Evolutionary conservation across 2,113 vertebrate species (phyloP).

Genomic region (Tretioscincus oriximinensis): DNA sequence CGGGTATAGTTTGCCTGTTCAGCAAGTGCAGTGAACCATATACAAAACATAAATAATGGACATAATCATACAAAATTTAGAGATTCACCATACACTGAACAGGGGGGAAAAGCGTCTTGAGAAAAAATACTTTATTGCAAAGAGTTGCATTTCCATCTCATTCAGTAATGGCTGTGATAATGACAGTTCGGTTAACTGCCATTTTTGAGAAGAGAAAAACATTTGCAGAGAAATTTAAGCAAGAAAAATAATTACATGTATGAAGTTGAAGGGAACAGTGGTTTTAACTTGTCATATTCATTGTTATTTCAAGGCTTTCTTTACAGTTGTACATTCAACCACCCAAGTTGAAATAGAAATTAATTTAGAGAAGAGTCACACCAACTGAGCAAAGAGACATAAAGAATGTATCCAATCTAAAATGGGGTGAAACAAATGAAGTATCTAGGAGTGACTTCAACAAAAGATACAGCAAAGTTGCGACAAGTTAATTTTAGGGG

Average conservation of each 20-base stretch:
- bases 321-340: background rate
- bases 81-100: background rate
- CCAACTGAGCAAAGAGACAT: too few relatives aligned
- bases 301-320: fast-evolving
- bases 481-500: too few relatives aligned
- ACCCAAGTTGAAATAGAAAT: background rate
- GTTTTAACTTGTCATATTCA: background rate
- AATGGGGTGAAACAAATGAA: too few relatives aligned
- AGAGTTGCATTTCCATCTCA: constrained; percentile 20
- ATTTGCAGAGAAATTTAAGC: constrained; percentile 34
- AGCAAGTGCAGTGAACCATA: background rate
- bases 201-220: background rate
- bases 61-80: background rate
- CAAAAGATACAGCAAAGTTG: too few relatives aligned
- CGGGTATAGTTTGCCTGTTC: background rate
- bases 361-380: too few relatives aligned
- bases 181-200: background rate
- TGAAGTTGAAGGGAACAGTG: background rate
- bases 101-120: background rate
- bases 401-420: too few relatives aligned
- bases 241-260: constrained; percentile 45
- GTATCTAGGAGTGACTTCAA: too few relatives aligned
- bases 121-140: constrained; percentile 24
- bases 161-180: background rate
- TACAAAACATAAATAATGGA: background rate